Base-by-base conservation (phyloP, 2,888 invertebrate genomes). In the Pseudoips prasinana region DNA sequence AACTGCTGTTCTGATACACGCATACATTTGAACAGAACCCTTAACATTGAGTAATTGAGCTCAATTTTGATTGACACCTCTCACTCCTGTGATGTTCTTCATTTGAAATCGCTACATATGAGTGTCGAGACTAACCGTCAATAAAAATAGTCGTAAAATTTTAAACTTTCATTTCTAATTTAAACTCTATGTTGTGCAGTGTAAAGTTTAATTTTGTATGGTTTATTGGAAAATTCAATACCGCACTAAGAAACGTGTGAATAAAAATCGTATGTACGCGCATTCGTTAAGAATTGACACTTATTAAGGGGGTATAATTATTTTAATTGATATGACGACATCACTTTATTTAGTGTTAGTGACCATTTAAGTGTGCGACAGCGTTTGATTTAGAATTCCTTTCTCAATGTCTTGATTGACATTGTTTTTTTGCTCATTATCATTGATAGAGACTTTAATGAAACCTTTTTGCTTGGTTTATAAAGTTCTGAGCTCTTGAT, bases 201-300 rank as follows among this genome's bases (percentile, higher is more conserved):
- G 14, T 35, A 57, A 23, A 35, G 42, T 46, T 10, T 29, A 17
- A 17, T 43, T 36, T 57, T 1, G 23, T 10, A 3, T 33, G 28
- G 1, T 22, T 7, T 22, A 10, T n/a, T 7, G 25, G 18, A 30
- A 52, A 43, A 59, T 60, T 59, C 64, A 71, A 70, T 71, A 71
- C 70, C 54, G 49, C 52, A 60, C 66, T 65, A 71, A 72, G 75
- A 75, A 64, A 85, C 79, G 87, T 85, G 87, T 85, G 84, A 86
- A 83, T 85, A 83, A 86, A 86, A 88, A 88, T 88, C 86, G 84
- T 84, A 72, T 78, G 80, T 83, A 83, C 86, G 86, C 86, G 82
- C 87, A 86, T 88, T 87, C 82, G 85, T 88, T 88, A 86, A 80
- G 83, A 85, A 87, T 86, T 88, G 88, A 87, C 88, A 88, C 87